Evolutionary conservation across 2,113 vertebrate species (phyloP), one percentile per base, ranked within the genome.

Genomic region (Todiramphus saurophagus): DNA sequence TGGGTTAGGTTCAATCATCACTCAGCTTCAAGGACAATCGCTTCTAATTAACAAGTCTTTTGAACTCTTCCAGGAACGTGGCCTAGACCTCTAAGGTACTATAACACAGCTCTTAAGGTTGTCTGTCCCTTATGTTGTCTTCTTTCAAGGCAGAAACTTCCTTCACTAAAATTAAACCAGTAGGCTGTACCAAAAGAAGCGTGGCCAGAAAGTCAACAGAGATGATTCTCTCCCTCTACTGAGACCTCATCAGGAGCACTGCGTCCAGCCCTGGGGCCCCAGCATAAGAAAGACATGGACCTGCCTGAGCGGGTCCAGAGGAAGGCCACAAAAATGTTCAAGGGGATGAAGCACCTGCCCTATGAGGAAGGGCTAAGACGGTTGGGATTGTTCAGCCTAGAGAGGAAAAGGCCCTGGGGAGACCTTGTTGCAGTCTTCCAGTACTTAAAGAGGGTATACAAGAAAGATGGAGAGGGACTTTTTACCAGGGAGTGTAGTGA

Each of bases 41-140:
- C 60, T 84, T 41, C 56, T 92, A 90, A 95, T 92, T 93, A 95
- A 60, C 27, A 72, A 79, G 73, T 39, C 68, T 84, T 92, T 94
- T 92, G 78, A 94, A 93, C 53, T 92, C 51, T 81, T 85, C 69
- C 63, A 88, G 50, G 59, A 87, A 66, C 1, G 1, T 19, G 55
- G 44, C 37, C 48, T 82, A 66, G 41, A 92, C 68, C 30, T 37
- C 82, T 76, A 15, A 63, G 55, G 74, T 48, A 46, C n/a, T 46
- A 13, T 44, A 55, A 73, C 3, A 3, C 13, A 51, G n/a, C 35
- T 83, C 60, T 64, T 73, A 48, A 87, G 62, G 75, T 62, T 86
- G 79, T 76, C 78, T 82, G 31, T 62, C 44, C 58, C 14, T 91
- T 79, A 58, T 23, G 19, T 24, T 66, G n/a, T 17, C 56, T 62